Evolutionary conservation across 2,888 invertebrate genomes (phyloP).

Genomic region (Eutolmus rufibarbis): DNA sequence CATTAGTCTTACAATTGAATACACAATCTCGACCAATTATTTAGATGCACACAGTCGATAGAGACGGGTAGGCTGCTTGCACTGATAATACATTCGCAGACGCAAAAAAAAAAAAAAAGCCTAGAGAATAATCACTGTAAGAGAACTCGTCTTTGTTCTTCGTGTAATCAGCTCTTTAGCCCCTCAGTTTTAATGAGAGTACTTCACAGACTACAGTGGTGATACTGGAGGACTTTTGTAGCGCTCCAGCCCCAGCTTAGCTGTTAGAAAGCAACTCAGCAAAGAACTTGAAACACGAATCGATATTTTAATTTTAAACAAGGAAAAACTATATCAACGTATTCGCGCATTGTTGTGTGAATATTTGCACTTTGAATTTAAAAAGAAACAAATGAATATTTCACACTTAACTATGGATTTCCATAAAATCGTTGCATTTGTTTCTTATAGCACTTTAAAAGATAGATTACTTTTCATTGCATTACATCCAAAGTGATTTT

Average conservation of each 20-base stretch:
- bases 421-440: too few species aligned
- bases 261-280: neutral
- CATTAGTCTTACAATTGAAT: neutral
- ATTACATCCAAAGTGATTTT: too few species aligned
- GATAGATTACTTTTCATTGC: too few species aligned
- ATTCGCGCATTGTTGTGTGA: neutral
- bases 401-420: too few species aligned
- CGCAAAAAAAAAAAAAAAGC: neutral
- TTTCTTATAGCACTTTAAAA: too few species aligned
- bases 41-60: neutral
- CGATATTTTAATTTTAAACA: conserved; percentile 8
- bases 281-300: neutral
- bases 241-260: neutral
- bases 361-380: neutral
- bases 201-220: neutral
- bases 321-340: neutral
- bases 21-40: neutral
- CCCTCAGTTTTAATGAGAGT: conserved; percentile 5
- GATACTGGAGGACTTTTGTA: neutral
- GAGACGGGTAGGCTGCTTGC: neutral
- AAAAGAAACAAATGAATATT: too few species aligned
- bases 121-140: neutral
- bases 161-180: conserved; percentile 20
- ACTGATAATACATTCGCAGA: neutral
- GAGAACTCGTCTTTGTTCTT: neutral